A percentile compares a stretch with the other conserved stretches of the same genome.
These are phyloP conservation scores for Tanypteryx hageni DNA, from an alignment of 2,888 invertebrate species.

Conservation along the genomic window DNA sequence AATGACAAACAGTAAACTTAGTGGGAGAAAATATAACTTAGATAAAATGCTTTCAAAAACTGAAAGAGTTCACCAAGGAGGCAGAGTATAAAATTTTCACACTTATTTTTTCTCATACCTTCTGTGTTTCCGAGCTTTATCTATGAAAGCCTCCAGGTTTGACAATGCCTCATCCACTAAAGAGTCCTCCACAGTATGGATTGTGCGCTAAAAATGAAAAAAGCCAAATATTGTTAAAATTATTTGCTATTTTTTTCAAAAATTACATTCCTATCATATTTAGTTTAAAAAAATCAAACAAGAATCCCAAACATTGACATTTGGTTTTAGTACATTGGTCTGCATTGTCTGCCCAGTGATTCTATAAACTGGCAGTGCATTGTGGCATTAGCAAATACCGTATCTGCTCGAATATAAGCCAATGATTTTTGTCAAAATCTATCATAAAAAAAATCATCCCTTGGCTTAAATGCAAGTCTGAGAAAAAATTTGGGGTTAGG, in stretches of 20 bases:
- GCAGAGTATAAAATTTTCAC: neutral
- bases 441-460: too few relatives aligned
- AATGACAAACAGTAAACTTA: neutral
- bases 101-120: neutral
- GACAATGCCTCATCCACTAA: neutral
- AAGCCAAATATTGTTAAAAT: neutral
- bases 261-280: neutral
- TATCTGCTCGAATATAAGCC: too few relatives aligned
- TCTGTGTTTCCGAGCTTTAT: neutral
- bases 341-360: too few relatives aligned
- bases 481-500: too few relatives aligned
- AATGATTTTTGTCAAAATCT: too few relatives aligned
- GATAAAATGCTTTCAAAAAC: neutral
- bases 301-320: too few relatives aligned
- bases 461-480: too few relatives aligned
- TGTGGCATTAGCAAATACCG: too few relatives aligned
- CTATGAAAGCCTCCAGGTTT: neutral
- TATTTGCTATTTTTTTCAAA: neutral
- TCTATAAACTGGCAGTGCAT: too few relatives aligned
- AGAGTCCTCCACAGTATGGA: conserved; percentile 8
- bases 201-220: conserved; percentile 20
- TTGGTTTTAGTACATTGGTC: too few relatives aligned
- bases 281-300: neutral
- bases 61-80: too few relatives aligned
- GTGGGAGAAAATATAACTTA: neutral